Conservation (phyloP, 2,888 invertebrate species). For the Drosophila neutralis region DNA sequence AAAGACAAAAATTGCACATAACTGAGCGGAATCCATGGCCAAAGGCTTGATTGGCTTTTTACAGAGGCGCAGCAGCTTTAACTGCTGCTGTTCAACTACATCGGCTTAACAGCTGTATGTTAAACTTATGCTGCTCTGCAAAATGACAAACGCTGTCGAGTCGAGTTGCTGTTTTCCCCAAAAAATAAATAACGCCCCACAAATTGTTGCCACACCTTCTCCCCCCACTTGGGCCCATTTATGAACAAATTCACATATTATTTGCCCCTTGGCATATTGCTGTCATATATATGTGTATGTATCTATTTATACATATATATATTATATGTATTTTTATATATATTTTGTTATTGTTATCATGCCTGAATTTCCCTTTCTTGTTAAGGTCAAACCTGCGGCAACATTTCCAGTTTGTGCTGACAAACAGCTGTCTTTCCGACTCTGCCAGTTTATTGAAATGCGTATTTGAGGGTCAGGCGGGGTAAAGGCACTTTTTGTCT, state of each 20-base stretch:
- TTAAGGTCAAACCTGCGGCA: constrained; percentile 60
- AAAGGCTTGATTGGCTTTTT: constrained; percentile 69
- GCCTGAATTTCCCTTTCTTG: constrained; percentile 32
- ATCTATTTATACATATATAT: background rate
- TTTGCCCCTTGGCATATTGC: constrained; percentile 63
- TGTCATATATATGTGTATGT: constrained; percentile 16
- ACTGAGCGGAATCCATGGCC: constrained; percentile 38
- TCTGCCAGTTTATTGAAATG: constrained; percentile 58
- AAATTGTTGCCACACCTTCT: constrained; percentile 4
- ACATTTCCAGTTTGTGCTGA: constrained; percentile 62
- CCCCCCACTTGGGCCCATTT: background rate
- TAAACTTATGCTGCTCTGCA: constrained; percentile 20
- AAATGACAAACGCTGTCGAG: constrained; percentile 19
- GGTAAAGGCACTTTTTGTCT: constrained; percentile 3
- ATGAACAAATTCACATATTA: constrained; percentile 33
- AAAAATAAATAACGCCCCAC: constrained; percentile 6
- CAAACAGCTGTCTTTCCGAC: constrained; percentile 53
- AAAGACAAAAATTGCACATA: constrained; percentile 58
- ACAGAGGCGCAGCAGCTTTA: constrained; percentile 33
- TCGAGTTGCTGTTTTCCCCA: background rate
- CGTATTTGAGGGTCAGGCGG: background rate
- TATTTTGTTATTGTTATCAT: constrained; percentile 65
- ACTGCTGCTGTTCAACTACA: constrained; percentile 25
- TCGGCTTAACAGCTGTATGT: background rate
- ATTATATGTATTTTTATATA: background rate